Base-by-base conservation (phyloP, 2,797 vertebrate species). In the Scomberomorus guttatus region DNA sequence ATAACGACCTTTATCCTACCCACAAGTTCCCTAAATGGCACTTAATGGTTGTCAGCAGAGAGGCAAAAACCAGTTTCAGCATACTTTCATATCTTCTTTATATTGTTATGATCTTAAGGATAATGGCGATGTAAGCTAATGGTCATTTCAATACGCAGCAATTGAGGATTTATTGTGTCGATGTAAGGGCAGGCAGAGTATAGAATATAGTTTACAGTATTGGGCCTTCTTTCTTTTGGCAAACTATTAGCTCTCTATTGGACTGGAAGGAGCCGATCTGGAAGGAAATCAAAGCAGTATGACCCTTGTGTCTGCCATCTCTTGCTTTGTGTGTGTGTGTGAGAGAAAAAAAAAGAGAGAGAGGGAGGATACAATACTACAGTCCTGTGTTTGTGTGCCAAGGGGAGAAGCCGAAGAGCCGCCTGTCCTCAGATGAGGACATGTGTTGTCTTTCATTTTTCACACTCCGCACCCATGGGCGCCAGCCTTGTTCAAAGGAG, bases 391-490 rank as follows among this genome's bases (percentile, higher is more conserved):
- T 77, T 79, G 77, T 18, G 63, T 86, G 86, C 84, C 87, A 90
- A 83, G 12, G 61, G 63, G 56, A 74, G 67, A 54, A 52, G 75
- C 39, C 24, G n/a, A 79, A 63, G 69, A 34, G 37, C 67, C 1
- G 79, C 54, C 80, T 34, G 72, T 80, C 75, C 72, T 89, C 79
- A 79, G 86, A 89, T 80, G 81, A 84, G 73, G 80, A 90, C 84
- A 87, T 81, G 85, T 90, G 87, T 75, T 87, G 83, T 69, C 79
- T 86, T 89, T 87, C 70, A 86, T 89, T 85, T 87, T 90, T 89
- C 77, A 86, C 57, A 52, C 57, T 22, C 52, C 6, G 13, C 74
- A 66, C 70, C 79, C 77, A 32, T 14, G 72, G 61, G 83, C 65
- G 75, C 54, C 79, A 61, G 72, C 65, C 63, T 57, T 13, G 42